Conservation (phyloP, 2,888 invertebrate genomes). For the Mythimna loreyi region DNA sequence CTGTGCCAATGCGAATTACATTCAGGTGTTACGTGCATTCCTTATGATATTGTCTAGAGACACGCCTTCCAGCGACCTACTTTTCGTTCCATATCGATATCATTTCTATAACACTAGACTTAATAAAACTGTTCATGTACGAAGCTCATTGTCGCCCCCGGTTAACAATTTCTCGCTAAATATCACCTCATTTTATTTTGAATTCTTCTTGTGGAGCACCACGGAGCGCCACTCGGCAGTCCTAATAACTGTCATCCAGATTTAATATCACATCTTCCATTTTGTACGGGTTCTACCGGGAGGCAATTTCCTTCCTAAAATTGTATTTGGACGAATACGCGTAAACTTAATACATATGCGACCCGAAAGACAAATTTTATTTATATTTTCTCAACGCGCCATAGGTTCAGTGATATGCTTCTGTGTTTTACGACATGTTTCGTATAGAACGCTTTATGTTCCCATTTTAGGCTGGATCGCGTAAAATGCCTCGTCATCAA, state of each 20-base stretch:
- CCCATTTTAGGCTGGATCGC: conserved; percentile 39
- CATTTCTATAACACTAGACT: conserved; percentile 33
- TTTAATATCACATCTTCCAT: conserved; percentile 89
- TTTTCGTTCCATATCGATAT: conserved; percentile 39
- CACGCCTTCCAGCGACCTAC: conserved; percentile 51
- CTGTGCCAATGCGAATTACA: conserved; percentile 74
- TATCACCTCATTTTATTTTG: conserved; percentile 77
- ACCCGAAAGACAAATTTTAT: conserved; percentile 87
- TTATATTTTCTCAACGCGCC: conserved; percentile 77
- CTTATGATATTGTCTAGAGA: conserved; percentile 51
- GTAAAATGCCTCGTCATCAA: conserved; percentile 45
- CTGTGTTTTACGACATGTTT: conserved; percentile 79
- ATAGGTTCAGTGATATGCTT: conserved; percentile 71
- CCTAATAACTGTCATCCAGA: conserved; percentile 89
- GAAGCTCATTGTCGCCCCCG: conserved; percentile 63
- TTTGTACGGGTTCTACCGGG: conserved; percentile 83
- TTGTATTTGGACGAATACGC: conserved; percentile 88
- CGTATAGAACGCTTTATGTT: conserved; percentile 79
- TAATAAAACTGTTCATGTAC: conserved; percentile 53
- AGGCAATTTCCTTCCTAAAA: conserved; percentile 89
- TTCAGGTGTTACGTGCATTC: conserved; percentile 63
- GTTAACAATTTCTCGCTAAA: conserved; percentile 77
- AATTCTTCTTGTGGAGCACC: conserved; percentile 77
- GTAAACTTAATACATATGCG: conserved; percentile 87
- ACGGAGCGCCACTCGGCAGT: conserved; percentile 76